Conservation (phyloP, 1,140 invertebrate genomes). For the Lordiphosa mommai region DNA sequence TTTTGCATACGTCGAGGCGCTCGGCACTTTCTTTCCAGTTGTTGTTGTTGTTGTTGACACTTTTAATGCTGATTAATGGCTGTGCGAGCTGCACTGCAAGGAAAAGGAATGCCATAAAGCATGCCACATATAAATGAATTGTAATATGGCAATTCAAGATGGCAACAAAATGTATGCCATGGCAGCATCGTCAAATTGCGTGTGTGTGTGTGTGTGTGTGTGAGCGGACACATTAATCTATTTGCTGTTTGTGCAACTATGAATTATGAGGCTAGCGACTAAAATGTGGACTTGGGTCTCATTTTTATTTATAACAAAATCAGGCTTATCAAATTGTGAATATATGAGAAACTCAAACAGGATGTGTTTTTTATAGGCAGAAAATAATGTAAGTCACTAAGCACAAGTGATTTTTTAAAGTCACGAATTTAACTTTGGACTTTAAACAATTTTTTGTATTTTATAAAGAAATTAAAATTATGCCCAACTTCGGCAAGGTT, state of each 20-base stretch:
- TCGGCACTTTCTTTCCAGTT: not conserved
- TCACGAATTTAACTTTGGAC: no score
- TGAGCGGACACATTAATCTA: conserved; percentile 8
- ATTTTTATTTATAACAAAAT: not conserved
- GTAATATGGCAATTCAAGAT: conserved; percentile 19
- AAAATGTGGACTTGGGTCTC: not conserved
- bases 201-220: not conserved
- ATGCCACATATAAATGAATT: conserved; percentile 49
- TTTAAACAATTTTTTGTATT: not conserved
- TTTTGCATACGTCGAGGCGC: conserved; percentile 32
- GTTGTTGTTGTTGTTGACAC: conserved; percentile 36
- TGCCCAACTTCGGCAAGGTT: no score
- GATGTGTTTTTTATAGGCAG: not conserved
- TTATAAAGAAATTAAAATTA: not conserved
- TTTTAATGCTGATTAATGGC: conserved; percentile 53
- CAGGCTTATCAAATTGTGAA: not conserved
- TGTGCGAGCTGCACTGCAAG: conserved; percentile 2
- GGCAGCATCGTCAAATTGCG: not conserved
- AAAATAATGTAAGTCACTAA: no score
- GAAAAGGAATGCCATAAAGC: conserved; percentile 45
- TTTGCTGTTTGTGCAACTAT: conserved; percentile 3
- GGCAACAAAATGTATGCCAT: conserved; percentile 5
- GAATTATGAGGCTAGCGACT: conserved; percentile 3
- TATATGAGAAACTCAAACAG: not conserved
- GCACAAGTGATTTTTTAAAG: no score